These are phyloP conservation scores for Zaprionus nigranus DNA, from an alignment of 1,140 invertebrate genomes.

Conservation along the genomic window DNA sequence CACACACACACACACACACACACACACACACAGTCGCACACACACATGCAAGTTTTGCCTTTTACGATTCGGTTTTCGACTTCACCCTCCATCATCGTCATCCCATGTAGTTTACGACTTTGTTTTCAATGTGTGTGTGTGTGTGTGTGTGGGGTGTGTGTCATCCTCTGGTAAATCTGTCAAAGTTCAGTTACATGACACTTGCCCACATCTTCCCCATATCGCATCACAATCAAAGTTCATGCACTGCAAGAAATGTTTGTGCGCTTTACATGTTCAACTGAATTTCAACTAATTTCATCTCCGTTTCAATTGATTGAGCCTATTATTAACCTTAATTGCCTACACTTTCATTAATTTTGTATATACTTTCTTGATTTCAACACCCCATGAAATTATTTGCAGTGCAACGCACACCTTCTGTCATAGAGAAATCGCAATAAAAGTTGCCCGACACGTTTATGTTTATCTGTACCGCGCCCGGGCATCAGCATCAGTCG, in stretches of 20 bases:
- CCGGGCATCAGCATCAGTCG: constrained; percentile 38
- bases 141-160: constrained; percentile 13
- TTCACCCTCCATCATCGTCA: constrained; percentile 44
- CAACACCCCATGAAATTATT: not conserved
- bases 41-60: constrained; percentile 28
- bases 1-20: constrained; percentile 20
- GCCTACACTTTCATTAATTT: not conserved
- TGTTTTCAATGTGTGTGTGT: constrained; percentile 20
- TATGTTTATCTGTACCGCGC: constrained; percentile 51
- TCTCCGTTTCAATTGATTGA: no score
- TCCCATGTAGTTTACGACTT: constrained; percentile 61
- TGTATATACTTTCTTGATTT: not conserved
- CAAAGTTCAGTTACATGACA: constrained; percentile 57
- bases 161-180: constrained; percentile 35
- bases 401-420: constrained; percentile 33
- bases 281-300: no score
- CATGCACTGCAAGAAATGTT: constrained; percentile 6
- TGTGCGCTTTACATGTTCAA: not conserved
- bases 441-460: constrained; percentile 72
- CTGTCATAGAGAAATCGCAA: constrained; percentile 47
- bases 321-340: not conserved
- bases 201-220: constrained; percentile 25
- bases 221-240: constrained; percentile 29
- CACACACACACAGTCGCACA: no score
- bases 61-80: constrained; percentile 52